phyloP scores from a whole-genome alignment of 2,113 vertebrate genomes.

The Etheostoma spectabile region DNA sequence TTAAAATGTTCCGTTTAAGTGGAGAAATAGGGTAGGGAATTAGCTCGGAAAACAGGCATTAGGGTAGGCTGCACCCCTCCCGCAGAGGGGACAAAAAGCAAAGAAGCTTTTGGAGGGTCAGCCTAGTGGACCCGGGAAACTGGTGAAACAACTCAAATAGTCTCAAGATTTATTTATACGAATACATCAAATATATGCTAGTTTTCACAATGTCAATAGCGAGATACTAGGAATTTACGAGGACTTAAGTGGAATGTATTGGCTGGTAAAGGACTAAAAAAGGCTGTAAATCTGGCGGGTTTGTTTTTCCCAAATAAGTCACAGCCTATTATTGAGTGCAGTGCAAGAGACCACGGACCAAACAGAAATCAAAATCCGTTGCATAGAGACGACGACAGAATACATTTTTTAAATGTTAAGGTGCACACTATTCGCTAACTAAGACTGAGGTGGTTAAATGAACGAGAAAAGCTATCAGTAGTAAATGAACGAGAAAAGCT shows the following conservation, averaged over 20 bases:
- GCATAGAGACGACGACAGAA: not conserved
- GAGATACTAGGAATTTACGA: constrained; percentile 20
- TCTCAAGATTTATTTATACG: not conserved
- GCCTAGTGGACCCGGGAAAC: too few species aligned
- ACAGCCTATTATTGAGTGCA: constrained; percentile 29
- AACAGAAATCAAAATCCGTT: not conserved
- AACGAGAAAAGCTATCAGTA: too few species aligned
- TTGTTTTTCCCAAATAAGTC: constrained; percentile 35
- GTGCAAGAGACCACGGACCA: constrained; percentile 26
- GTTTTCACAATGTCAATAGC: not conserved
- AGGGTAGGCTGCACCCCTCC: not conserved
- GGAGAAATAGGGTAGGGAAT: not conserved
- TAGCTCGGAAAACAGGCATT: not conserved
- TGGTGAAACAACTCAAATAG: not conserved
- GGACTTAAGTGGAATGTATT: constrained; percentile 10
- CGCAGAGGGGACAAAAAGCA: too few species aligned
- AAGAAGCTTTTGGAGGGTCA: not conserved
- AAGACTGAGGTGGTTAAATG: not conserved
- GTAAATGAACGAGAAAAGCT: too few species aligned
- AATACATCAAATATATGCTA: too few species aligned
- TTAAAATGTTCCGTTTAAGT: constrained; percentile 65
- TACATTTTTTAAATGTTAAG: not conserved
- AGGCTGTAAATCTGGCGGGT: constrained; percentile 15
- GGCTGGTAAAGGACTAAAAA: constrained; percentile 15
- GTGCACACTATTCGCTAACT: not conserved